Base-by-base conservation (phyloP, 2,113 vertebrate species). In the Paramisgurnus dabryanus region DNA sequence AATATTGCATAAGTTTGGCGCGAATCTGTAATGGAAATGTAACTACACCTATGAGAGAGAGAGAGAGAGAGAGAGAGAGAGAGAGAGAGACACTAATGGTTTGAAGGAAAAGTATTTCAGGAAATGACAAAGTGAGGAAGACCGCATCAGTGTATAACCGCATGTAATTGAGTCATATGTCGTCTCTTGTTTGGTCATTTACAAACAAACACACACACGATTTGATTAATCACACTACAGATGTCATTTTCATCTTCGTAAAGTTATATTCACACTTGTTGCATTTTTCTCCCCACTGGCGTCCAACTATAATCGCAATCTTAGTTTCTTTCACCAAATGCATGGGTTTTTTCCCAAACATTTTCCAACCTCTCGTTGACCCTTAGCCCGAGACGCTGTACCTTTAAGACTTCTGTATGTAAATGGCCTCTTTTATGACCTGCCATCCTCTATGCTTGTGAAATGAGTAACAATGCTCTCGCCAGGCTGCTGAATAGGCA, bases 11-110 rank as follows among this genome's bases (percentile, higher is more conserved):
- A 34, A 34, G 27, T 34, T 34, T 34, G 27, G 27, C 27, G 27
- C 27, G 1, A 34, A 34, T 34, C 27, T 34, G 27, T 34, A 34
- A 34, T 34, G 27, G 27, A 34, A 34, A 34, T 34, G 27, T 3
- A 34, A 3, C 27, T 34, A 34, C 27, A 34, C 27, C 27, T 34
- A 34, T 3, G 27, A 84, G 81, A 84, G 79, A 76, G 65, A 83
- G 78, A 15, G 18, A 73, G 63, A 22, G 67, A 80, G 76, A 60
- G 73, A 34, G 27, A 34, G 27, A 34, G 27, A 34, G 27, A 34
- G 76, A 61, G 74, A 81, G 83, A 83, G 83, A 71, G 87, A 87
- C 86, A 86, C 81, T 77, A 84, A 82, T 69, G 78, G 67, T 67
- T 73, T 61, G 85, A 81, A 83, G 85, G 80, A 77, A 71, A 81